Percentiles rank a stretch among this genome's conserved stretches.
Conservation (phyloP, 2,888 invertebrate genomes). For the Salpingus planirostris region DNA sequence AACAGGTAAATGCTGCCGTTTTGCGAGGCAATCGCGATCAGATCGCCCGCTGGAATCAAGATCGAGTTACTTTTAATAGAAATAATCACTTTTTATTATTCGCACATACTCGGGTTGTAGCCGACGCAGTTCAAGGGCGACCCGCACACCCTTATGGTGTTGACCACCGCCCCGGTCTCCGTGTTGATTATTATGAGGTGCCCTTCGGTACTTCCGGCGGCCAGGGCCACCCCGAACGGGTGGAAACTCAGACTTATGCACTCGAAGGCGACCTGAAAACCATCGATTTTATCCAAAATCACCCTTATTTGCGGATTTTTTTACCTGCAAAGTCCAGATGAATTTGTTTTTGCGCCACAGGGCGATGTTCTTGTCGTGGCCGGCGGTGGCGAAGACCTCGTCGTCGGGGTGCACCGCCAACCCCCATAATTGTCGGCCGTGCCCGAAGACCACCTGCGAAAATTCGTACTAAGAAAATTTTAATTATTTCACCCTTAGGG, state of each 20-base stretch:
- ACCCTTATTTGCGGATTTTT: background rate
- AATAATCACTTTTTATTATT: background rate
- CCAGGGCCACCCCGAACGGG: constrained; percentile 77
- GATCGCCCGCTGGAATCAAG: constrained; percentile 62
- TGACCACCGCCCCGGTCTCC: constrained; percentile 75
- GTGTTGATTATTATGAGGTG: constrained; percentile 79
- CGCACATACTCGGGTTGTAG: constrained; percentile 69
- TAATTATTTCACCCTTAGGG: too few species aligned
- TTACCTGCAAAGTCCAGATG: constrained; percentile 76
- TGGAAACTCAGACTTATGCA: constrained; percentile 83
- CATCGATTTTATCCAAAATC: background rate
- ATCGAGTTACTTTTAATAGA: background rate
- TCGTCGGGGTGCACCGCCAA: constrained; percentile 84
- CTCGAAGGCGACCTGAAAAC: constrained; percentile 65
- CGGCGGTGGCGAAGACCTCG: constrained; percentile 86
- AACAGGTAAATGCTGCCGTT: constrained; percentile 80
- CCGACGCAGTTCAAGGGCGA: constrained; percentile 79
- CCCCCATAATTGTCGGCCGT: constrained; percentile 80
- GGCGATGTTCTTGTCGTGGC: constrained; percentile 83
- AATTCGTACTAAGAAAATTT: too few species aligned
- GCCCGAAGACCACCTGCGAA: constrained; percentile 83
- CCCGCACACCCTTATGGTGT: constrained; percentile 78
- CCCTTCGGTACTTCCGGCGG: constrained; percentile 84
- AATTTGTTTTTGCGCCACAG: constrained; percentile 85
- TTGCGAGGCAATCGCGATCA: constrained; percentile 82